Percentiles rank a stretch among this genome's conserved stretches.
These are phyloP conservation scores for Sarotherodon lohbergeri DNA, from an alignment of 2,113 vertebrate species.

Conservation along the genomic window DNA sequence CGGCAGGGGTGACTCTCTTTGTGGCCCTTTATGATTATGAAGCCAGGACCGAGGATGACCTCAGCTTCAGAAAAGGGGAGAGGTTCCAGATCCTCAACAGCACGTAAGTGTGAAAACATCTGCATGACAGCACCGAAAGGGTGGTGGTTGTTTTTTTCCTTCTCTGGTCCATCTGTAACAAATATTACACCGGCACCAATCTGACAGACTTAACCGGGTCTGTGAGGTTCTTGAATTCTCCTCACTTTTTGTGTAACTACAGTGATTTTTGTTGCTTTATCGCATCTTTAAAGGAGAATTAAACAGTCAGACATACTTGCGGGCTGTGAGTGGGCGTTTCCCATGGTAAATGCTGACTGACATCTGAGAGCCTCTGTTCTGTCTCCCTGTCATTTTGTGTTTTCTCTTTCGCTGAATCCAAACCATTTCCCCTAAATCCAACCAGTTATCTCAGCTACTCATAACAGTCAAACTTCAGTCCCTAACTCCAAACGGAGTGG, in stretches of 20 bases:
- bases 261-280: background rate
- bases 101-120: constrained; percentile 86
- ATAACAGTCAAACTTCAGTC: background rate
- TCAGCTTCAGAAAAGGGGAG: constrained; percentile 99
- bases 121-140: constrained; percentile 40
- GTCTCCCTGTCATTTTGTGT: background rate
- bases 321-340: background rate
- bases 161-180: constrained; percentile 12
- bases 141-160: constrained; percentile 13
- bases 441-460: background rate
- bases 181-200: background rate
- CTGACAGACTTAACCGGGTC: background rate
- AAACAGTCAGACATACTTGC: background rate
- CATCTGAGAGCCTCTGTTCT: background rate
- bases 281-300: background rate
- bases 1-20: constrained; percentile 94
- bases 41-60: constrained; percentile 96
- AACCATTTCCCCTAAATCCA: background rate
- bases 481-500: background rate
- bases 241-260: background rate
- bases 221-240: background rate
- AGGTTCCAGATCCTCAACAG: constrained; percentile 99
- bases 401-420: background rate
- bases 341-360: background rate
- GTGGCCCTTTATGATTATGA: constrained; percentile 99